These are phyloP conservation scores for Sigmodon hispidus DNA, from an alignment of 2,113 vertebrate genomes.

Conservation along the genomic window DNA sequence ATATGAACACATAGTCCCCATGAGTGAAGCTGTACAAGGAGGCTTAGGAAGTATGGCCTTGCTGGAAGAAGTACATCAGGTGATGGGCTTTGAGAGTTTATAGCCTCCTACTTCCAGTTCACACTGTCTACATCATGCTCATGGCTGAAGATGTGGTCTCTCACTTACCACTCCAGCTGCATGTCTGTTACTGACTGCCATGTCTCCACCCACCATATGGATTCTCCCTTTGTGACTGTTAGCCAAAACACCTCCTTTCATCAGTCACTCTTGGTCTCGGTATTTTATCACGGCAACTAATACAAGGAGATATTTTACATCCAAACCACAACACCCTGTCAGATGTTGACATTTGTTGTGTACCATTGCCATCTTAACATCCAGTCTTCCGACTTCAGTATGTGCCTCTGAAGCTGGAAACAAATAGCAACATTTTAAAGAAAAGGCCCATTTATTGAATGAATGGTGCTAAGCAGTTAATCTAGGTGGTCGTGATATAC, in stretches of 20 bases:
- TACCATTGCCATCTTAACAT: neutral
- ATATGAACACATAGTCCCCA: neutral
- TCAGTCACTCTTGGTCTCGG: neutral
- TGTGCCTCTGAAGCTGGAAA: conserved; percentile 1
- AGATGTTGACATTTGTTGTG: neutral
- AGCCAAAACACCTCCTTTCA: neutral
- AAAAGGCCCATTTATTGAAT: neutral
- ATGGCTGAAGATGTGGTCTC: neutral
- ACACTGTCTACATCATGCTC: neutral
- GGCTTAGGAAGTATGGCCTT: neutral
- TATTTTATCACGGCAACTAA: neutral
- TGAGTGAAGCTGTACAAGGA: neutral
- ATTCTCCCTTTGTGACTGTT: neutral
- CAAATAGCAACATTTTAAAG: neutral
- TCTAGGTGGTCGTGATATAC: neutral
- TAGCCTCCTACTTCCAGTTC: neutral
- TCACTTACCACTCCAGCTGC: neutral
- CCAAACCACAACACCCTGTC: neutral
- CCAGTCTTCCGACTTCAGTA: neutral
- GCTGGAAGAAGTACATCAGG: neutral
- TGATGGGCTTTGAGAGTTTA: neutral
- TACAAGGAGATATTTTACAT: neutral
- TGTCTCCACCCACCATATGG: neutral
- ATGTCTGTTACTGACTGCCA: neutral
- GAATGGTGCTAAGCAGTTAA: neutral